These are phyloP conservation scores for Apodemia mormo DNA, from an alignment of 2,888 invertebrate genomes.

Conservation along the genomic window DNA sequence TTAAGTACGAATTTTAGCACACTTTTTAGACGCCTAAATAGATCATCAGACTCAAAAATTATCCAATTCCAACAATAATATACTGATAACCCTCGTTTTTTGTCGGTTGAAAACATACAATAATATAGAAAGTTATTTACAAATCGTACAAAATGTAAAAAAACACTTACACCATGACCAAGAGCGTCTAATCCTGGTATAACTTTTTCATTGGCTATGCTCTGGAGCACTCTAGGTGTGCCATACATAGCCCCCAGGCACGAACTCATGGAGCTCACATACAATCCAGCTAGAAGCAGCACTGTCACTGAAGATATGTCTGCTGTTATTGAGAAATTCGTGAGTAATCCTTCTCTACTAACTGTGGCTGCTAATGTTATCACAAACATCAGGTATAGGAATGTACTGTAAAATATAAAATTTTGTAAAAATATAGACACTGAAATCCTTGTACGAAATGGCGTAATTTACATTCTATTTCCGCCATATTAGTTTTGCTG, in stretches of 20 bases:
- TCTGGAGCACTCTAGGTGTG: slow-evolving; percentile 95
- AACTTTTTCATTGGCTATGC: slow-evolving; percentile 97
- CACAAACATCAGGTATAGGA: slow-evolving; percentile 94
- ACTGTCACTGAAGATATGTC: slow-evolving; percentile 93
- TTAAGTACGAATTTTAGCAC: too few species aligned
- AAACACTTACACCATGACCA: slow-evolving; percentile 90
- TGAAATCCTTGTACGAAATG: too few species aligned
- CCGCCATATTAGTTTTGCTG: too few species aligned
- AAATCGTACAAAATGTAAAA: neutral
- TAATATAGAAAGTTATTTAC: neutral
- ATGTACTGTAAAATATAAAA: slow-evolving; percentile 80
- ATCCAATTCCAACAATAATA: too few species aligned
- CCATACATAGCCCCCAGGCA: slow-evolving; percentile 98
- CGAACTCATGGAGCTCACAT: slow-evolving; percentile 97
- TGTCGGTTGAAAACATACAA: neutral
- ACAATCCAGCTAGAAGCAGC: slow-evolving; percentile 93
- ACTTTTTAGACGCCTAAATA: too few species aligned
- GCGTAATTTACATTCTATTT: too few species aligned
- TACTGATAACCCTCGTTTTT: too few species aligned
- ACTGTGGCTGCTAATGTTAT: slow-evolving; percentile 95
- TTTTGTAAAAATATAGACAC: too few species aligned
- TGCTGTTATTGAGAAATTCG: slow-evolving; percentile 94
- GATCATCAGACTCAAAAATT: too few species aligned
- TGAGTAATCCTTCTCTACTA: slow-evolving; percentile 84
- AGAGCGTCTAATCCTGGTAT: slow-evolving; percentile 94